Base-by-base conservation (phyloP, 2,113 vertebrate species). In the Eulemur rufifrons region DNA sequence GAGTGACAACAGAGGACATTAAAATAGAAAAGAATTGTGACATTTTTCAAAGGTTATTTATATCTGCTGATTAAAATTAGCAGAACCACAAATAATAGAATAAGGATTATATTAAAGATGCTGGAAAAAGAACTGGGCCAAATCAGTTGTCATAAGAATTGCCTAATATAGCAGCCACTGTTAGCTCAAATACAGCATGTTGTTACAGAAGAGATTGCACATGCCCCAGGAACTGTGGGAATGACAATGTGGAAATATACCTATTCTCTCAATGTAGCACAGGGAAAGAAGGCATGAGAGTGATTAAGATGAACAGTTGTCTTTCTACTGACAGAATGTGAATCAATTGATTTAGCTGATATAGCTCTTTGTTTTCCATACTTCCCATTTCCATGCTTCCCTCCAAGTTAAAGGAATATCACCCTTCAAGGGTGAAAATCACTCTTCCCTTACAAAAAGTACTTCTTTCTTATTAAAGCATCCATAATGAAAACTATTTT, bases 401-500 rank as follows among this genome's bases (percentile, higher is more conserved):
- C 10, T 92, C 47, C 42, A 32, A 63, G 17, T 87, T 90, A 85
- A 85, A 96, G n/a, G 29, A 93, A 86, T 42, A 94, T 78, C 69
- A 95, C 42, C 32, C 1, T 71, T 69, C 20, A 5, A 15, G 7
- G 17, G 14, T 32, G 56, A 59, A 50, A 78, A 10, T 23, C 17
- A 37, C 15, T 80, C 15, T 74, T 92, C 25, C 7, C 89, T 85
- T 32, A 11, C n/a, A 27, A 61, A 59, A 80, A 95, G 18, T 54
- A 92, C 10, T 77, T 71, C 27, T 34, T 14, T 81, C 80, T 84
- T 89, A n/a, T 80, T 86, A 86, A 82, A 83, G n/a, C 17, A 85
- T 71, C 42, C 42, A 23, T 66, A 90, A 92, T 61, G 15, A 88
- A 89, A 96, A 82, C 10, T 80, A 56, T 54, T 34, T 92, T 71